phyloP scores from a whole-genome alignment of 2,797 vertebrate genomes.

The Numenius phaeopus region DNA sequence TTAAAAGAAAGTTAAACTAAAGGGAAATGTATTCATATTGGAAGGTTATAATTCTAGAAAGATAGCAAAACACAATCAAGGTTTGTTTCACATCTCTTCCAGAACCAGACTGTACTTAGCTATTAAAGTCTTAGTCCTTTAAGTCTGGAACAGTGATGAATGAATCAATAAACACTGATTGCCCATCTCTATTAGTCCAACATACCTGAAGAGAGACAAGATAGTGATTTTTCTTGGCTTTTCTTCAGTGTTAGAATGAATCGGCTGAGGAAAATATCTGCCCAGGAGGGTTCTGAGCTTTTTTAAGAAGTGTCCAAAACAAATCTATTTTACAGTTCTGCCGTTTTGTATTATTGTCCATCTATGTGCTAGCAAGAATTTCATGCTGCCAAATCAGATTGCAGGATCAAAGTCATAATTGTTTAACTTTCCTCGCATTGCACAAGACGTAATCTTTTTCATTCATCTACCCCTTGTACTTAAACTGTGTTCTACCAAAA shows the following conservation, averaged over 20 bases:
- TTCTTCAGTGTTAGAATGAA: not conserved
- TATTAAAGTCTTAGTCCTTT: not conserved
- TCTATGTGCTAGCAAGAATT: not conserved
- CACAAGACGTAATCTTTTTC: not conserved
- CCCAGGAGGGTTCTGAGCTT: not conserved
- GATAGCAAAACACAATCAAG: not conserved
- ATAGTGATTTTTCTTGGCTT: not conserved
- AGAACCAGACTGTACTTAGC: not conserved
- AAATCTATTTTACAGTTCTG: not conserved
- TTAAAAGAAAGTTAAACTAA: not conserved
- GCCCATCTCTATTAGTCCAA: not conserved
- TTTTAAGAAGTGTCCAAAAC: not conserved
- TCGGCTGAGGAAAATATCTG: not conserved
- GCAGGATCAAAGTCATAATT: not conserved
- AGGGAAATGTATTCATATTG: not conserved
- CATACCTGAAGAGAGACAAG: not conserved
- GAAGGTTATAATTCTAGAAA: not conserved
- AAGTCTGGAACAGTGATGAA: not conserved
- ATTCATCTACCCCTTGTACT: not conserved
- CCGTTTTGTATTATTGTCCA: not conserved
- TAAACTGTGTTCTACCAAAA: not conserved
- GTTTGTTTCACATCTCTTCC: not conserved
- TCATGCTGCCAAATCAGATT: conserved; percentile 21
- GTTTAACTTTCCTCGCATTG: not conserved
- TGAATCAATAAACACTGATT: not conserved